Base-by-base conservation (phyloP, 2,113 vertebrate genomes). In the Microcebus griseorufus region DNA sequence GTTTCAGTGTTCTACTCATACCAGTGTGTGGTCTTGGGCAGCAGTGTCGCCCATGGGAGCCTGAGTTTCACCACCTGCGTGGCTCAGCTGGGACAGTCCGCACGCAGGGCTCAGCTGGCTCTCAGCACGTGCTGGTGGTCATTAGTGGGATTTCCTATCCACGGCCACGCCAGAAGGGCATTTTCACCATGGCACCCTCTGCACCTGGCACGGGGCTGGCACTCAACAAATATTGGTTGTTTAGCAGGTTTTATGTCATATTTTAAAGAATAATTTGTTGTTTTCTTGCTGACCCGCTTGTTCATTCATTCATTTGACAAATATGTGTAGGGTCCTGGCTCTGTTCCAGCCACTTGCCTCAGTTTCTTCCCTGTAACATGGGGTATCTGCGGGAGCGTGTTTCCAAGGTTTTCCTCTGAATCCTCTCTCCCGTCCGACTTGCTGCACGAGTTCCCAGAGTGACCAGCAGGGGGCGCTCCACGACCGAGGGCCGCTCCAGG, bases 381-480 rank as follows among this genome's bases (percentile, higher is more conserved):
- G 25, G 42, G 11, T 60, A 27, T 80, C n/a, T 72, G 39, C 3
- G 23, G 23, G 55, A 34, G 22, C 20, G 18, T 48, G 22, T n/a
- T 37, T 18, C 22, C 0, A 8, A 87, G 39, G 10, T 8, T 25
- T 62, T 16, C 18, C 67, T 55, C 23, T 2, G 22, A 55, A 32
- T 67, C 81, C 17, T 85, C 5, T 32, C 0, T 0, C 25, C 5
- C 39, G 22, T 70, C 20, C 3, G n/a, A 25, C 9, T 67, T 76
- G 45, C 42, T 20, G 39, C 11, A 10, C 51, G 48, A 45, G 81
- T 95, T 45, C 92, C 64, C 64, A 34, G 6, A 55, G 9, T 6
- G 11, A 39, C 95, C 97, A 95, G 93, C 55, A 97, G 96, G 58
- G 73, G 97, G 92, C 6, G 70, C 60, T 34, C 34, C 4, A 94